phyloP scores from a whole-genome alignment of 2,113 vertebrate genomes.

The Elgaria multicarinata region DNA sequence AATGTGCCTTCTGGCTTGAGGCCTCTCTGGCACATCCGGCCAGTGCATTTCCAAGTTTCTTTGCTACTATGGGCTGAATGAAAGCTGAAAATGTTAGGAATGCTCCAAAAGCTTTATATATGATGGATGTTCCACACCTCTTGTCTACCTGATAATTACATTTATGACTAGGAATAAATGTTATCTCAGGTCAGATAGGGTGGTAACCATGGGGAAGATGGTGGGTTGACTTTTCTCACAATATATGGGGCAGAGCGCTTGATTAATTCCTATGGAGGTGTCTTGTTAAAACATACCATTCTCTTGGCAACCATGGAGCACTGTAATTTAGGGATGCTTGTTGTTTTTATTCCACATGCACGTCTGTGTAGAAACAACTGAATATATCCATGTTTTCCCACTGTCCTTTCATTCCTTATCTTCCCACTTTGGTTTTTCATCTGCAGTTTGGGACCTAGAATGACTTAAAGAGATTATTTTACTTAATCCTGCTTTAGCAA shows the following conservation, averaged over 20 bases:
- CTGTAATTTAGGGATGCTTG: not conserved
- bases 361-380: not conserved
- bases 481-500: not conserved
- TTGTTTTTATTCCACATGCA: not conserved
- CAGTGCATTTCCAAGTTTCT: not conserved
- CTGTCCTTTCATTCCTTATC: not conserved
- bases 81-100: not conserved
- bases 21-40: not conserved
- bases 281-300: not conserved
- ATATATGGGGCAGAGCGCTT: not conserved
- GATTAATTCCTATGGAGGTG: not conserved
- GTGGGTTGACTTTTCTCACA: not conserved
- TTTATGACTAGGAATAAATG: not conserved
- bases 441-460: not conserved
- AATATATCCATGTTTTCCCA: not conserved
- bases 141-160: not conserved
- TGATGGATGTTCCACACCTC: not conserved
- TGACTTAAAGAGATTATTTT: not conserved
- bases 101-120: not conserved
- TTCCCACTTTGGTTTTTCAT: not conserved
- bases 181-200: not conserved
- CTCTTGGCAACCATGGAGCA: not conserved
- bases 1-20: not conserved
- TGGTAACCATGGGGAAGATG: not conserved
- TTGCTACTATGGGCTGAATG: not conserved